Conservation (phyloP, 2,888 invertebrate species). For the Aspidiotus rigidus region DNA sequence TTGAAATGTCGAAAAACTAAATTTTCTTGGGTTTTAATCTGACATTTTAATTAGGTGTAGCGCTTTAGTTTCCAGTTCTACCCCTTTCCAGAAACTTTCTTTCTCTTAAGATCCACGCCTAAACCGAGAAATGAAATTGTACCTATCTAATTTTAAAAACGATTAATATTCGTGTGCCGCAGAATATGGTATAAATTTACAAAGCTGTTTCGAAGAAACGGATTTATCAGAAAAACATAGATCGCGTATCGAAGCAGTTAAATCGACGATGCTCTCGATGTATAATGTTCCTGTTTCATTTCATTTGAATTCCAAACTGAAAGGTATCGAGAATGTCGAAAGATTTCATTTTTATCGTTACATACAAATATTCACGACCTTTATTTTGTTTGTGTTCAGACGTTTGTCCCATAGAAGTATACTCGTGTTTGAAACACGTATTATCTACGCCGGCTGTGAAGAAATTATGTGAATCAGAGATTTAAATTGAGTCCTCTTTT, state of each 20-base stretch:
- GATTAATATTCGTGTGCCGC: not conserved
- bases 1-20: too few species aligned
- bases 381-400: constrained; percentile 7
- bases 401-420: constrained; percentile 19
- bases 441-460: constrained; percentile 20
- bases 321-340: constrained; percentile 7
- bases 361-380: not conserved
- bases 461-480: constrained; percentile 16
- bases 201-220: constrained; percentile 19
- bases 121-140: too few species aligned
- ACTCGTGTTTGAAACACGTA: constrained; percentile 8
- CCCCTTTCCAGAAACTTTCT: too few species aligned
- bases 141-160: too few species aligned
- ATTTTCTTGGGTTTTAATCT: too few species aligned
- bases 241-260: constrained; percentile 13
- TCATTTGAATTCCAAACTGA: constrained; percentile 19
- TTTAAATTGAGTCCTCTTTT: too few species aligned
- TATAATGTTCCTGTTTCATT: constrained; percentile 26
- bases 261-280: constrained; percentile 19
- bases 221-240: not conserved
- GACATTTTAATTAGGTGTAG: too few species aligned
- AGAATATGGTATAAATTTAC: constrained; percentile 17
- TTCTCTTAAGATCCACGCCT: too few species aligned
- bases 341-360: not conserved
- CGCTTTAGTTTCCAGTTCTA: too few species aligned